phyloP scores from a whole-genome alignment of 2,888 invertebrate genomes.

The Phasia obesa region DNA sequence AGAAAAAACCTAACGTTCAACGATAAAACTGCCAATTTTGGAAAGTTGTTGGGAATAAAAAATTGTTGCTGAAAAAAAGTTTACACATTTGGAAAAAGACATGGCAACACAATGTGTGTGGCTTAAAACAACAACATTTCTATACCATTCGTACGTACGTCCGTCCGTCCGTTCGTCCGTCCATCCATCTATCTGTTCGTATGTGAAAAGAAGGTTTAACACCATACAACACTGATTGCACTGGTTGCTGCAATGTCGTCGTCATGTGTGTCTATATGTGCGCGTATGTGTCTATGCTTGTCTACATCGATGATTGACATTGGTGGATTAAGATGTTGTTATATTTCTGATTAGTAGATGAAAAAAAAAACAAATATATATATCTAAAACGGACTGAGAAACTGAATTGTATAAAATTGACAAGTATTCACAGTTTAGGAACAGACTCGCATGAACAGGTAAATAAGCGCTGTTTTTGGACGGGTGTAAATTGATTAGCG shows the following conservation, averaged over 20 bases:
- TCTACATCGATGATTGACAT: constrained; percentile 65
- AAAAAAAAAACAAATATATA: constrained; percentile 14
- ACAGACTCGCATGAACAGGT: constrained; percentile 37
- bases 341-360: constrained; percentile 59
- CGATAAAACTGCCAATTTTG: constrained; percentile 61
- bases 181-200: neutral
- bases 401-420: constrained; percentile 64
- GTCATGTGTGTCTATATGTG: neutral
- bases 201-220: no score
- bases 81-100: constrained; percentile 56
- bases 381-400: neutral
- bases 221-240: neutral
- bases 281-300: constrained; percentile 48
- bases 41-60: constrained; percentile 63
- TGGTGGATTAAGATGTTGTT: constrained; percentile 64
- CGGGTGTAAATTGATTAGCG: constrained; percentile 70
- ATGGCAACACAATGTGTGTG: constrained; percentile 53
- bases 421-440: constrained; percentile 48
- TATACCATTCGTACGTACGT: neutral
- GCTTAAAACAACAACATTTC: constrained; percentile 25
- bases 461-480: constrained; percentile 57
- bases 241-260: neutral
- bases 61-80: constrained; percentile 51
- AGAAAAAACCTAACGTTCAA: constrained; percentile 24
- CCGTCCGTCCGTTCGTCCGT: neutral